phyloP scores from a whole-genome alignment of 2,113 vertebrate species.

The Varanus komodoensis region DNA sequence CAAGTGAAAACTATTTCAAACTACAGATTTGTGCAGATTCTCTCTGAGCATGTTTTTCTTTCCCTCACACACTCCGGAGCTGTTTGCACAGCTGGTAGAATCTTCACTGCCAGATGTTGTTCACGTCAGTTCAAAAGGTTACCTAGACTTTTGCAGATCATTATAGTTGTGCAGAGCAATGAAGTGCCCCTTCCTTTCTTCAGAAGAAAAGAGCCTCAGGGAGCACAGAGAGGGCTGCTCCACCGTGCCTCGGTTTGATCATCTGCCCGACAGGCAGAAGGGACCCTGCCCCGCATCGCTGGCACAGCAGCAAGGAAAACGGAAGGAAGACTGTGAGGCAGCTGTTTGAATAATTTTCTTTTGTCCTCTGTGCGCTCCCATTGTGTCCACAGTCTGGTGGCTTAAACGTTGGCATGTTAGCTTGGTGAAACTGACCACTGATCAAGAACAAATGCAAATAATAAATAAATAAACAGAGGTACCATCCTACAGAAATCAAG shows the following conservation, averaged over 20 bases:
- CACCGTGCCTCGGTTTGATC: neutral
- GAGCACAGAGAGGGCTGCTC: neutral
- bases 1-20: neutral
- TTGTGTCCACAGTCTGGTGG: neutral
- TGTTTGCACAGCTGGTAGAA: neutral
- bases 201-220: neutral
- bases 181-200: neutral
- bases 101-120: neutral
- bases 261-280: neutral
- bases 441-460: neutral
- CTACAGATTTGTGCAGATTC: neutral
- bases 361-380: neutral
- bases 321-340: neutral
- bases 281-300: conserved; percentile 1
- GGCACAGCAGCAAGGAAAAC: neutral
- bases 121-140: neutral
- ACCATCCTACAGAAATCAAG: no score
- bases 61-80: neutral
- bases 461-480: no score
- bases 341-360: neutral
- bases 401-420: neutral
- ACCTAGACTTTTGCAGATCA: neutral
- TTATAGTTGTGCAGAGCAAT: neutral
- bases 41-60: neutral
- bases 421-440: neutral